Base-by-base conservation (phyloP, 1,140 invertebrate species). In the Penaeus indicus region DNA sequence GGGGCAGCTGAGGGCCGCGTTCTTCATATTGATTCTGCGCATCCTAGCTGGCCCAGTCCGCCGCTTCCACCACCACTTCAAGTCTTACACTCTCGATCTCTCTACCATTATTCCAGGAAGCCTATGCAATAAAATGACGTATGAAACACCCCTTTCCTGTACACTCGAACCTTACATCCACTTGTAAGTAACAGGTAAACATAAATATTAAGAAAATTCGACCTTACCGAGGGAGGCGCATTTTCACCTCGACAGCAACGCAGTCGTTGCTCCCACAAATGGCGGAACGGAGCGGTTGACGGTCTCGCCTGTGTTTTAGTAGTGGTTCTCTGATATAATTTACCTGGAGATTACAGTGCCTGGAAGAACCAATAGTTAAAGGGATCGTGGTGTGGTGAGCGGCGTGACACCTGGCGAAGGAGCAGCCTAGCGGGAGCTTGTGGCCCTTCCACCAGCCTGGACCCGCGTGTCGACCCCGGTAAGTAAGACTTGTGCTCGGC, bases 21-120 rank as follows among this genome's bases (percentile, higher is more conserved):
- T 87, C 85, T 67, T 82, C 79, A 72, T 87, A 87, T 87, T 87
- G 85, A 87, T 87, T 87, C 85, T 87, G 85, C 85, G 85, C 85
- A 87, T 87, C 85, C 79, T 80, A 64, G n/a, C 77, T 81, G 16
- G 69, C 77, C 62, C 85, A 54, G 38, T 25, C 78, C 22, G 42
- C 85, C 78, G 61, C 85, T 79, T 62, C 75, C 63, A 54, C 85
- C 82, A 78, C 79, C 61, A 72, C 85, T 72, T 82, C 85, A 72
- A 82, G 79, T 67, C 85, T 87, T 82, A 87, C 85, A 67, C 75
- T 42, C 60, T 83, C 81, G 61, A 62, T 86, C 77, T 32, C 38
- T 54, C 61, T 11, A 10, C n/a, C 67, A 11, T 61, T 27, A 69
- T 54, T 27, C 60, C 42, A 67, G 42, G 47, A 25, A 32, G n/a